Evolutionary conservation across 2,113 vertebrate genomes (phyloP), one percentile per base, ranked within the genome.

Genomic region (Tachuris rubrigastra): DNA sequence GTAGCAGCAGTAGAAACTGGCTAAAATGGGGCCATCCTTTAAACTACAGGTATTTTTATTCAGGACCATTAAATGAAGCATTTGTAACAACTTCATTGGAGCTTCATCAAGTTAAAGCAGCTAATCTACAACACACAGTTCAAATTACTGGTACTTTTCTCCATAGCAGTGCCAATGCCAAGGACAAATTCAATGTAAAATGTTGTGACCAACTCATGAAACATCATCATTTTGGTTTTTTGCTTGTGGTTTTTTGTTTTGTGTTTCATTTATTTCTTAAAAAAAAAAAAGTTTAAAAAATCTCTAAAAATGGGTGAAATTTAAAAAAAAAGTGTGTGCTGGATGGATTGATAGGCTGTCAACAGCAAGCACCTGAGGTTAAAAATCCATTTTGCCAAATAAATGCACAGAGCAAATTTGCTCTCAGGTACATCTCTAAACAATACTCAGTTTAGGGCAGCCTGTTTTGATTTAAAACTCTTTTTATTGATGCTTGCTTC

Each of bases 1-100:
- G 56, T 96, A 96, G 96, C 93, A 97, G 96, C 96, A 97, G 83
- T 85, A 92, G 66, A 87, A 91, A 93, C 69, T 85, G 83, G 69
- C 68, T 95, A 89, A 93, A 88, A 72, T 37, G 58, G 93, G 96
- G n/a, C 21, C 41, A 44, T 69, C 56, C 80, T 93, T 90, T 87
- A 78, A 93, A 52, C 31, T 74, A 90, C 18, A 67, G 58, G 50
- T 28, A 46, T 63, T 85, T 89, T 88, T 78, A 53, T 90, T 88
- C 37, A 37, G 75, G n/a, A 25, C 9, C 23, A 44, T 68, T 78
- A 60, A 88, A 74, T 68, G 37, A 94, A 93, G 37, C 25, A 67
- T 83, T 80, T 50, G 10, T 67, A 75, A 41, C 28, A 90, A 75
- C 80, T 62, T 94, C 33, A 59, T 2, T 82, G 28, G 89, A 88